Conservation (phyloP, 2,888 invertebrate genomes). For the Belgica antarctica region DNA sequence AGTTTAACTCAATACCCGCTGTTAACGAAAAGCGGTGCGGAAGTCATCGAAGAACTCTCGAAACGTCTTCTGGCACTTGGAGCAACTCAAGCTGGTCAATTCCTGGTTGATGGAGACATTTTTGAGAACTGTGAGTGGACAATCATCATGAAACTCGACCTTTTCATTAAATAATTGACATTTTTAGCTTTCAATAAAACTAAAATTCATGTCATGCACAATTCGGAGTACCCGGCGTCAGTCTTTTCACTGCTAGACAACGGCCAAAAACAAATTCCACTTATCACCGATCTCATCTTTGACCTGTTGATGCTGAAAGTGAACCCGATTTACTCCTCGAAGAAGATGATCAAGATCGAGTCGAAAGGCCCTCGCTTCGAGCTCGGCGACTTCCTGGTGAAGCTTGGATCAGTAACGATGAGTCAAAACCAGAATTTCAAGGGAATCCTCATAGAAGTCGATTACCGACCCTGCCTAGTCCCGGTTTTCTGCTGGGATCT, state of each 20-base stretch:
- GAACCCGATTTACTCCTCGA: conserved; percentile 80
- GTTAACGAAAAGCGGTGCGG: conserved; percentile 86
- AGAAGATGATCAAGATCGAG: conserved; percentile 82
- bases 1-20: conserved; percentile 83
- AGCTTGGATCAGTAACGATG: conserved; percentile 88
- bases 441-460: conserved; percentile 89
- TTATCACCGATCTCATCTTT: conserved; percentile 87
- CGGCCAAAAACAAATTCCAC: conserved; percentile 78
- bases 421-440: conserved; percentile 78
- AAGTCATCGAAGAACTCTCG: conserved; percentile 80
- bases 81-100: conserved; percentile 83
- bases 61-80: conserved; percentile 83
- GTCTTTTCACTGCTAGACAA: conserved; percentile 89
- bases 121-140: conserved; percentile 42
- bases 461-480: conserved; percentile 87
- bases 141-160: too few species aligned
- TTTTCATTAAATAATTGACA: conserved; percentile 65
- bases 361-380: conserved; percentile 85
- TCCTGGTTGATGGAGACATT: conserved; percentile 77
- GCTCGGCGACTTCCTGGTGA: conserved; percentile 89
- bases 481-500: conserved; percentile 88
- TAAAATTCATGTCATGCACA: conserved; percentile 83
- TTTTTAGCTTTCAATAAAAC: conserved; percentile 38
- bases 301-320: conserved; percentile 89
- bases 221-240: conserved; percentile 92